phyloP scores from a whole-genome alignment of 2,797 vertebrate species.

The Platyrinchus mystaceus region DNA sequence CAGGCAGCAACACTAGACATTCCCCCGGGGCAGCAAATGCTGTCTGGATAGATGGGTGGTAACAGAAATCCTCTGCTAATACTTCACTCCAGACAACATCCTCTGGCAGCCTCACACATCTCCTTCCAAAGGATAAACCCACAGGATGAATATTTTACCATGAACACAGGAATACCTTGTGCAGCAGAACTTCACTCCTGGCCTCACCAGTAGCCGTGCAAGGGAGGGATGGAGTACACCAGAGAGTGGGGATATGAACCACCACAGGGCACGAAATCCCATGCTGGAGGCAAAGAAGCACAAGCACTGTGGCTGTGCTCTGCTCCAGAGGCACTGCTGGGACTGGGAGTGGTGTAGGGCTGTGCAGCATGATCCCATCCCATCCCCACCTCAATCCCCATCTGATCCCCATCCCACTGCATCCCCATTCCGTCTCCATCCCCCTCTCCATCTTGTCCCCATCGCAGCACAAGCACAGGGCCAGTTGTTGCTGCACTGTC shows the following conservation, averaged over 20 bases:
- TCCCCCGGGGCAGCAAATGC: neutral
- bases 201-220: neutral
- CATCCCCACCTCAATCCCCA: neutral
- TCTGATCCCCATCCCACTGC: neutral
- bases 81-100: neutral
- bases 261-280: accelerated
- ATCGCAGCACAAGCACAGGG: neutral
- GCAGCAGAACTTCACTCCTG: neutral
- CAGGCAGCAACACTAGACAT: neutral
- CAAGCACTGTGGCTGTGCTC: neutral
- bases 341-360: neutral
- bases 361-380: neutral
- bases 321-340: neutral
- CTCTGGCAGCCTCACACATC: accelerated
- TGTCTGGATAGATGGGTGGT: accelerated
- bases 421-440: no score
- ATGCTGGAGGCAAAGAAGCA: neutral
- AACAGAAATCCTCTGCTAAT: neutral
- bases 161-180: accelerated
- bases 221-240: neutral
- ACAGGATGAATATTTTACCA: accelerated
- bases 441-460: neutral
- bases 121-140: neutral
- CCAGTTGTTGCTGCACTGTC: neutral
- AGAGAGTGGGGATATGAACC: accelerated